Evolutionary conservation across 2,888 invertebrate species (phyloP).

Genomic region (Cosmia pyralina): DNA sequence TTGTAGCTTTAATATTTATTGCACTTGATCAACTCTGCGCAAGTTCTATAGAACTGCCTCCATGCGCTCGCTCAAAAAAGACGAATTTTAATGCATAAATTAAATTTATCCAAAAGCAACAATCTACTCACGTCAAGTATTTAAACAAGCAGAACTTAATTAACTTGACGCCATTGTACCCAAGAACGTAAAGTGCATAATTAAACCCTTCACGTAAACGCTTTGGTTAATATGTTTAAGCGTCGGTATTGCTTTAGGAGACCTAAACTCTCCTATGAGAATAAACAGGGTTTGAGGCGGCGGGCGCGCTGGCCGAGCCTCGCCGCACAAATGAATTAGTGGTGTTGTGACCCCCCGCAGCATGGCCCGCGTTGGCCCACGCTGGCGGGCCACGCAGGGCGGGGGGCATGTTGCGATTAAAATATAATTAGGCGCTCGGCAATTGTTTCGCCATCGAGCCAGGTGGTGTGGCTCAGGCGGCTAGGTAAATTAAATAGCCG

Average conservation of each 20-base stretch:
- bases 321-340: slow-evolving; percentile 88
- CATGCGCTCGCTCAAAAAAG: slow-evolving; percentile 79
- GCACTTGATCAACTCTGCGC: slow-evolving; percentile 85
- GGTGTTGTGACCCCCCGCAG: slow-evolving; percentile 74
- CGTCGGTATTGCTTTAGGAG: slow-evolving; percentile 88
- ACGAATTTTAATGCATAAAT: slow-evolving; percentile 82
- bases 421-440: slow-evolving; percentile 89
- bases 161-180: slow-evolving; percentile 87
- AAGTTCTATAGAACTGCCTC: slow-evolving; percentile 69
- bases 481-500: slow-evolving; percentile 89
- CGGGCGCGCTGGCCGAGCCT: slow-evolving; percentile 76
- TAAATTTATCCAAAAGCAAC: slow-evolving; percentile 78
- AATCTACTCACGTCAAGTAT: slow-evolving; percentile 80
- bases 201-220: slow-evolving; percentile 88
- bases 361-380: slow-evolving; percentile 59
- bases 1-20: slow-evolving; percentile 89
- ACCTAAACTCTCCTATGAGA: slow-evolving; percentile 90
- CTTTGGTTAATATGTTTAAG: slow-evolving; percentile 88
- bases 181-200: slow-evolving; percentile 86
- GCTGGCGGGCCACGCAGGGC: slow-evolving; percentile 68
- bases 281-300: slow-evolving; percentile 83
- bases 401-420: slow-evolving; percentile 87
- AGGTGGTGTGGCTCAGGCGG: slow-evolving; percentile 83
- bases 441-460: slow-evolving; percentile 89
- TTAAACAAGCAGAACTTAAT: slow-evolving; percentile 88